A percentile compares a stretch with the other conserved stretches of the same genome.
phyloP scores from a whole-genome alignment of 2,797 vertebrate genomes.

The Anabacerthia variegaticeps region DNA sequence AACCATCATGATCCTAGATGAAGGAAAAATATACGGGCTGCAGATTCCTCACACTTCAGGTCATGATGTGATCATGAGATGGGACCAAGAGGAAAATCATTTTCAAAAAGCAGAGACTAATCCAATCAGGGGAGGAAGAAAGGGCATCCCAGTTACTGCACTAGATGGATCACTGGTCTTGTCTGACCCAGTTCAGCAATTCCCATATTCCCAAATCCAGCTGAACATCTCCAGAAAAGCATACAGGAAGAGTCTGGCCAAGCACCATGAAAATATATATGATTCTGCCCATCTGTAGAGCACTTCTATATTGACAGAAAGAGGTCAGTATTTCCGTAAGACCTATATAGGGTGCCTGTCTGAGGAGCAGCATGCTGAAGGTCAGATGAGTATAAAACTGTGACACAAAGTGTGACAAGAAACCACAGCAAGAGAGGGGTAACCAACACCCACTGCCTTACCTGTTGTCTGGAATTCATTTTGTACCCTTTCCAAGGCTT shows the following conservation, averaged over 20 bases:
- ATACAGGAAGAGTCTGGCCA: background rate
- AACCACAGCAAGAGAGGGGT: background rate
- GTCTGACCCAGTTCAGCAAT: background rate
- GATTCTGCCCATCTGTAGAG: background rate
- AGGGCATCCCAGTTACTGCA: background rate
- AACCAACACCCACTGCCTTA: conserved; percentile 27
- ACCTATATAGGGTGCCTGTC: background rate
- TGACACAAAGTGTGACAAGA: background rate
- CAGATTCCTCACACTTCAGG: background rate
- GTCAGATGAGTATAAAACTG: background rate
- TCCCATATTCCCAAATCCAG: background rate
- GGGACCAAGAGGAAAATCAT: background rate
- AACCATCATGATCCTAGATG: background rate
- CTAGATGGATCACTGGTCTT: background rate
- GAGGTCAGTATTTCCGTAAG: background rate
- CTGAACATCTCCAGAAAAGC: background rate
- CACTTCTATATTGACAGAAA: background rate
- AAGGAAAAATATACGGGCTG: background rate
- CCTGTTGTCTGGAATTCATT: conserved; percentile 56
- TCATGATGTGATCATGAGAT: background rate
- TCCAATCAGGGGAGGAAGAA: background rate
- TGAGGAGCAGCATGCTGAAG: background rate
- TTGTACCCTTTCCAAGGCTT: conserved; percentile 77
- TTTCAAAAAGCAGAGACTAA: background rate
- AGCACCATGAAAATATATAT: background rate